These are phyloP conservation scores for Coluber constrictor DNA, from an alignment of 2,797 vertebrate species.

Conservation along the genomic window DNA sequence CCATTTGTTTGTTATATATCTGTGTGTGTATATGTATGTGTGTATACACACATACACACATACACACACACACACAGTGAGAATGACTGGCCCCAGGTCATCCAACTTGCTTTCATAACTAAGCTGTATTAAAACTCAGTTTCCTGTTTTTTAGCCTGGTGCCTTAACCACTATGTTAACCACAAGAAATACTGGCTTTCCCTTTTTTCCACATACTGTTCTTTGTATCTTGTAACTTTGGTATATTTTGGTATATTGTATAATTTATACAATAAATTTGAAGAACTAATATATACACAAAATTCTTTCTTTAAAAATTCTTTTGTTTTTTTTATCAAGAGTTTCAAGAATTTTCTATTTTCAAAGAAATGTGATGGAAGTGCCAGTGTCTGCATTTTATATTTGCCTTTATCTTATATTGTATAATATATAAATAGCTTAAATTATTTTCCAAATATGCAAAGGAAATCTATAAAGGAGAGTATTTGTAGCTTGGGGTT, in stretches of 20 bases:
- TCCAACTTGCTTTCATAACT: background rate
- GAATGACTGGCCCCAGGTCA: background rate
- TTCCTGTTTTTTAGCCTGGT: background rate
- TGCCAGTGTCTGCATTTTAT: background rate
- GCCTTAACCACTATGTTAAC: background rate
- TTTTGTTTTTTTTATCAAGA: background rate
- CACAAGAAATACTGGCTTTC: background rate
- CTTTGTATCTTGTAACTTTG: background rate
- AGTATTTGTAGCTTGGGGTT: background rate
- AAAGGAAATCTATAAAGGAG: background rate
- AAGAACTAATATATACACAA: background rate
- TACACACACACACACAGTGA: background rate
- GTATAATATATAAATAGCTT: background rate
- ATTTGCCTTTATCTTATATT: background rate
- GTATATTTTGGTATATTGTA: too few relatives aligned
- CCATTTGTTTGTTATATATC: background rate
- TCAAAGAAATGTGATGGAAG: background rate
- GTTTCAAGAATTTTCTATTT: background rate
- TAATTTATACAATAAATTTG: background rate
- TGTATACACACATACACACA: too few relatives aligned
- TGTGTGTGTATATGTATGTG: too few relatives aligned
- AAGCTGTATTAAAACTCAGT: background rate
- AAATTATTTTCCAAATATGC: background rate
- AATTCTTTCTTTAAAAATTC: background rate
- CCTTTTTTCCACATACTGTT: background rate